Base-by-base conservation (phyloP, 2,888 invertebrate genomes). In the Polyploca ridens region DNA sequence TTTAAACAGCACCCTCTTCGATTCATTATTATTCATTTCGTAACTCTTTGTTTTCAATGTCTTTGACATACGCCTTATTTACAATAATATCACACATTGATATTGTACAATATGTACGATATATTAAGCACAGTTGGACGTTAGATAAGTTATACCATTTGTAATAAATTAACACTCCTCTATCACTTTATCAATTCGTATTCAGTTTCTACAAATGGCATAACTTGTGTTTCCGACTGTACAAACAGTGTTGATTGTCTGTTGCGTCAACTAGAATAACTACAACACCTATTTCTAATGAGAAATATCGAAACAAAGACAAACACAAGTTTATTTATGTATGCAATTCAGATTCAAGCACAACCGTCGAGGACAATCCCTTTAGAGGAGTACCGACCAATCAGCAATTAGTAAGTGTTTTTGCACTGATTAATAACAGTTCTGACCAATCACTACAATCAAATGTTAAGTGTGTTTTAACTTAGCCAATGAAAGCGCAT, bases 41-140 rank as follows among this genome's bases (percentile, higher is more conserved):
- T 75, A 74, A 71, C 54, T 54, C 54, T 54, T 54, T 54, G 54
- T 54, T 74, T 76, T 68, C 71, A 72, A 82, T 87, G 87, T 88
- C 87, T 87, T 87, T 79, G 87, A 89, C 89, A 86, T 83, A 73
- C 74, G 73, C 60, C 79, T 83, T 84, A 84, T 77, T 77, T 83
- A 86, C 81, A 81, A 82, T 88, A 89, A 85, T 88, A 89, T 90
- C 89, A 90, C 90, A 89, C 85, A 73, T 86, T 87, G 86, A 89
- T 89, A 89, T 89, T 86, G 86, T 89, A 88, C 84, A 76, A 64
- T 66, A 68, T 65, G 76, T 78, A 54, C 54, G 16, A 54, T 19
- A 54, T 54, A 54, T 54, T 54, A 54, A 54, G 54, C 19, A 54
- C 54, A 54, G 54, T 54, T 49, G 49, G 49, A 49, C 49, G 49